Conservation (phyloP, 2,888 invertebrate species). For the Acanthosepion esculentum region DNA sequence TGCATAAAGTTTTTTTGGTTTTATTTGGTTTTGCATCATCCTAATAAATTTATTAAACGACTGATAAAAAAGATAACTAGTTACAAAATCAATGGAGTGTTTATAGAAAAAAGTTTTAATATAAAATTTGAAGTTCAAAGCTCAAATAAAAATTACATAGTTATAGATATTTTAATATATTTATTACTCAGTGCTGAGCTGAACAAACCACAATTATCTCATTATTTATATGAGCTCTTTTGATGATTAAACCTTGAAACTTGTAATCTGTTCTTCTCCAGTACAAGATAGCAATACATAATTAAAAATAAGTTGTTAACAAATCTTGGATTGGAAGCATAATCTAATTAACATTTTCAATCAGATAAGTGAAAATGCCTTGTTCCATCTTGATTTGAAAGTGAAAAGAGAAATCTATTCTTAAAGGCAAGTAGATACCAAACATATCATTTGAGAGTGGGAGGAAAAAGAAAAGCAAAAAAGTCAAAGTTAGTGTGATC, state of each 20-base stretch:
- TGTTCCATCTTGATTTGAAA: neutral
- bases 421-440: neutral
- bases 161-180: no score
- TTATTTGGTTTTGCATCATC: no score
- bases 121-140: no score
- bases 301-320: neutral
- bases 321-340: neutral
- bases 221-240: neutral
- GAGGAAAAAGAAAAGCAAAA: neutral
- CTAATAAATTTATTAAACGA: no score
- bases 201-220: no score
- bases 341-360: neutral
- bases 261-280: neutral
- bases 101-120: no score
- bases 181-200: no score
- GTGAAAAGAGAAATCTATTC: neutral
- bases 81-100: no score
- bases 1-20: no score
- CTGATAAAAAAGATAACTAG: no score
- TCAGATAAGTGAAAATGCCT: constrained; percentile 7
- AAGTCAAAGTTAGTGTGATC: neutral
- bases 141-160: no score
- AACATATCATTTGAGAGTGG: neutral
- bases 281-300: neutral
- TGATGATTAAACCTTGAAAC: neutral